Evolutionary conservation across 2,797 vertebrate genomes (phyloP).

Genomic region (Sebastolobus alascanus): DNA sequence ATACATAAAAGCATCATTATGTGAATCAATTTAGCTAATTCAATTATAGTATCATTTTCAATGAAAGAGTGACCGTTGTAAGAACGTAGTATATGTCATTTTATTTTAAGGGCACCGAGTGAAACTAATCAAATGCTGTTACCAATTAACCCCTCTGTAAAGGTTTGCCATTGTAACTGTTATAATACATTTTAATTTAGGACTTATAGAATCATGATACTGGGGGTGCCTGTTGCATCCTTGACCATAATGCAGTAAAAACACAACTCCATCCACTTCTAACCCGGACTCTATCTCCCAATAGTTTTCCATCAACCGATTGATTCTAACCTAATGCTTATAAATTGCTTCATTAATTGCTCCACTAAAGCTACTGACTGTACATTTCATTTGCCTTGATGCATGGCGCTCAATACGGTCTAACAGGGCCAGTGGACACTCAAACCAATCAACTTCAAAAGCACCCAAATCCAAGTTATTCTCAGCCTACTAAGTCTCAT

Average conservation of each 20-base stretch:
- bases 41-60: not conserved
- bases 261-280: constrained; percentile 10
- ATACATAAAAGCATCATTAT: not conserved
- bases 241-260: constrained; percentile 8
- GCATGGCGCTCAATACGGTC: constrained; percentile 2
- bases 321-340: constrained; percentile 43
- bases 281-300: constrained; percentile 19
- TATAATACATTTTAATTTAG: not conserved
- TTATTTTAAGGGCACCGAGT: not conserved
- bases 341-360: constrained; percentile 44
- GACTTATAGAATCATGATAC: not conserved
- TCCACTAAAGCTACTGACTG: constrained; percentile 35
- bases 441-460: constrained; percentile 17
- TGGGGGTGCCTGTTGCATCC: not conserved
- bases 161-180: not conserved
- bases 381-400: constrained; percentile 35
- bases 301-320: constrained; percentile 31
- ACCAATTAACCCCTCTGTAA: not conserved
- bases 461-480: not conserved
- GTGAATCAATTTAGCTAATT: not conserved
- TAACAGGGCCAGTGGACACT: not conserved
- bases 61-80: not conserved
- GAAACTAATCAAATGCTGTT: not conserved
- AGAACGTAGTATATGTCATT: not conserved
- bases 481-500: not conserved